Conservation (phyloP, 1,140 invertebrate genomes). For the Tetragonula clypearis region DNA sequence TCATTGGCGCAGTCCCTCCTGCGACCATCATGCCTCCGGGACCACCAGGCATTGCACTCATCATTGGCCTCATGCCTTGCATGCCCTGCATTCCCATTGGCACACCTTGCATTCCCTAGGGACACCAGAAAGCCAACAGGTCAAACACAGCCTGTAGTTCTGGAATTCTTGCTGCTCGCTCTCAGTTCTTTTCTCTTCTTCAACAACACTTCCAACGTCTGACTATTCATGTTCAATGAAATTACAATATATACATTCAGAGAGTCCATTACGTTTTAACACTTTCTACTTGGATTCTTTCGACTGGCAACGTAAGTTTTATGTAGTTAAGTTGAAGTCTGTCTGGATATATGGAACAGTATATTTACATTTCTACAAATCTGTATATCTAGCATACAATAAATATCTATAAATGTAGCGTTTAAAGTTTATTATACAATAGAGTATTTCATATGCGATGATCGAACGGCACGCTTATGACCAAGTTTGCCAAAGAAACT, state of each 20-base stretch:
- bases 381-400: not conserved
- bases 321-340: not conserved
- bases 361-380: not conserved
- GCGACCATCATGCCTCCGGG: conserved; percentile 73
- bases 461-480: not conserved
- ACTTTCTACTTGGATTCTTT: not conserved
- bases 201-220: not conserved
- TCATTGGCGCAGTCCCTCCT: conserved; percentile 73
- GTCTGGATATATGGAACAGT: not conserved
- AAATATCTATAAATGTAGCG: not conserved
- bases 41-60: conserved; percentile 71
- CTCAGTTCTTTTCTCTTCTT: not conserved
- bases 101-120: conserved; percentile 78
- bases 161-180: conserved; percentile 40
- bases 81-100: conserved; percentile 75
- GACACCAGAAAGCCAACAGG: conserved; percentile 62
- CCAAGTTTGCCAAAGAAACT: not conserved
- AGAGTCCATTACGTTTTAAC: not conserved
- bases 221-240: not conserved
- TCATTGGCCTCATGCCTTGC: conserved; percentile 77
- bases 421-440: not conserved
- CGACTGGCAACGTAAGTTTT: not conserved
- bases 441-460: not conserved
- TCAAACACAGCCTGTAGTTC: conserved; percentile 31
- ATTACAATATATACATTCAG: not conserved